Conservation (phyloP, 2,113 vertebrate species). For the Thinocorus orbignyianus region DNA sequence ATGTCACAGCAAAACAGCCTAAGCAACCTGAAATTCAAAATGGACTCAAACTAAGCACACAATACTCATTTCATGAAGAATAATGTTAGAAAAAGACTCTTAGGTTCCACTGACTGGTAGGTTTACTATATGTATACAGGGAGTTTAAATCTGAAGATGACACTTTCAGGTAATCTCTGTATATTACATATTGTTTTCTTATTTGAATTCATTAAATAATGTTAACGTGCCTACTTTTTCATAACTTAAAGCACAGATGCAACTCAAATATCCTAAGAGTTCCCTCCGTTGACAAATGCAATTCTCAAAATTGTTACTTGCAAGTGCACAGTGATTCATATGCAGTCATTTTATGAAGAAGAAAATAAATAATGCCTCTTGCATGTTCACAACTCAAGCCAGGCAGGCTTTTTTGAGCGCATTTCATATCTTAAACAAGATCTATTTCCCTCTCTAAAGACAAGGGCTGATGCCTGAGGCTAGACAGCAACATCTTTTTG, state of each 20-base stretch:
- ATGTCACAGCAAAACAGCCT: background rate
- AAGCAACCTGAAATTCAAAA: background rate
- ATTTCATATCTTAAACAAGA: conserved; percentile 59
- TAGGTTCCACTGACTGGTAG: background rate
- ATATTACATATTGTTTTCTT: conserved; percentile 6
- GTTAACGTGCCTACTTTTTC: conserved; percentile 21
- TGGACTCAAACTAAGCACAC: background rate
- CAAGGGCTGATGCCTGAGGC: background rate
- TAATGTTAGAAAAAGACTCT: background rate
- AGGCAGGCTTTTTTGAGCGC: conserved; percentile 40
- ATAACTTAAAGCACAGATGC: background rate
- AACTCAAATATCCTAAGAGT: background rate
- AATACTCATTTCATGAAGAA: background rate
- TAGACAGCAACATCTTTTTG: background rate
- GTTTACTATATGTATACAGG: background rate
- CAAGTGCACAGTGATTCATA: conserved; percentile 34
- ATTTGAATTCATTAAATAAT: conserved; percentile 47
- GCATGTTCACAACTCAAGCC: conserved; percentile 45
- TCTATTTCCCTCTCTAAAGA: conserved; percentile 51
- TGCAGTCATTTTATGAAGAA: conserved; percentile 43
- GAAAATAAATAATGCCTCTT: conserved; percentile 62
- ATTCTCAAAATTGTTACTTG: conserved; percentile 53
- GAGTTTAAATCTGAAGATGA: background rate
- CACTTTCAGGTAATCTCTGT: background rate
- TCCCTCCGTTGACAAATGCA: conserved; percentile 59